A percentile compares a stretch with the other conserved stretches of the same genome.
Conservation (phyloP, 2,888 invertebrate species). For the Tenthredo mesomela region DNA sequence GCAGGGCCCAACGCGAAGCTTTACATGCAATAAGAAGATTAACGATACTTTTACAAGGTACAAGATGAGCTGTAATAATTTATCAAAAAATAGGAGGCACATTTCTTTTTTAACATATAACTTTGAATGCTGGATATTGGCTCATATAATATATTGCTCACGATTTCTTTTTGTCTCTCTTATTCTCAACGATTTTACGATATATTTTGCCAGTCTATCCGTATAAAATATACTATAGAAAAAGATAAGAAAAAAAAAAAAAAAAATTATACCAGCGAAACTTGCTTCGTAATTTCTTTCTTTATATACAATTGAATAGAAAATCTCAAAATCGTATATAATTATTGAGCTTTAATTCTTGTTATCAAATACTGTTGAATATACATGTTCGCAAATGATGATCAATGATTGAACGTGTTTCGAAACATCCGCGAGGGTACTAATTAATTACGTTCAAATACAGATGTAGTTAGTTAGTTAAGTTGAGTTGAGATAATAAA, state of each 20-base stretch:
- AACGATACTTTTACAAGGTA: constrained; percentile 2
- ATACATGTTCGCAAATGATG: neutral
- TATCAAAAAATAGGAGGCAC: neutral
- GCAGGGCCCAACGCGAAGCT: neutral
- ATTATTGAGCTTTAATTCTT: neutral
- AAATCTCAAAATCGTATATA: neutral
- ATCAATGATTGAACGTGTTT: neutral
- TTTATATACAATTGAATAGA: too few species aligned
- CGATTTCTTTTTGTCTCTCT: neutral
- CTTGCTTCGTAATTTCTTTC: too few species aligned
- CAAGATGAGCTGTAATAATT: constrained; percentile 18
- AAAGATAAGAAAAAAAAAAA: neutral
- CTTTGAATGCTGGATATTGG: neutral
- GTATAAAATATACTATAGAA: neutral
- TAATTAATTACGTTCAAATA: neutral
- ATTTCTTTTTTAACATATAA: neutral
- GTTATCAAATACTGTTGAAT: neutral
- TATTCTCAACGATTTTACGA: neutral
- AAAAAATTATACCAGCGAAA: too few species aligned
- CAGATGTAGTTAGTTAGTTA: neutral
- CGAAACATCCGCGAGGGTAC: neutral
- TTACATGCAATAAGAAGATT: constrained; percentile 14
- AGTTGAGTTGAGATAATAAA: neutral
- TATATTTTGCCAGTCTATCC: neutral
- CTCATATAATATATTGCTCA: neutral